Conservation (phyloP, 2,113 vertebrate species). For the Merops nubicus region DNA sequence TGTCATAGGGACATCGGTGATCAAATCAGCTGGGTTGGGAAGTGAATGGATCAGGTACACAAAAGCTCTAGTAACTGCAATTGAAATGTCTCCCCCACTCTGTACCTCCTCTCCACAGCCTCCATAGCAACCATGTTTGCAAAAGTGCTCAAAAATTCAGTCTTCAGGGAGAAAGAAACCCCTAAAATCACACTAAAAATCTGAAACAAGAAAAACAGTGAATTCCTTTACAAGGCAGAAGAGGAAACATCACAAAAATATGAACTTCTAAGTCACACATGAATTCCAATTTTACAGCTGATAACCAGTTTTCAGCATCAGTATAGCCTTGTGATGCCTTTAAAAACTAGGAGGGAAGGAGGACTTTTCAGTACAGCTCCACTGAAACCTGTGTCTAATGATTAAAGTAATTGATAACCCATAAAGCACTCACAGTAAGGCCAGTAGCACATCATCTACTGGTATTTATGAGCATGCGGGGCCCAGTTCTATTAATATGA, state of each 20-base stretch:
- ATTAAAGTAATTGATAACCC: slow-evolving; percentile 37
- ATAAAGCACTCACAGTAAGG: neutral
- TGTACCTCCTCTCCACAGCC: neutral
- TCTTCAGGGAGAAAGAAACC: neutral
- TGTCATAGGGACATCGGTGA: neutral
- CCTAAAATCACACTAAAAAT: neutral
- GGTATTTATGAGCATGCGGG: slow-evolving; percentile 18
- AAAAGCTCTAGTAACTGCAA: neutral
- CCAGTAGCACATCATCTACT: neutral
- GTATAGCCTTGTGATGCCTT: neutral
- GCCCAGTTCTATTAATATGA: neutral
- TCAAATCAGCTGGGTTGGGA: neutral
- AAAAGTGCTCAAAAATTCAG: neutral
- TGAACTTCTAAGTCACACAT: neutral
- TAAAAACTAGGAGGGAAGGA: neutral
- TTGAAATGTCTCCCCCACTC: neutral
- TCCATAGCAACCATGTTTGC: slow-evolving; percentile 49
- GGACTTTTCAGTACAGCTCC: neutral
- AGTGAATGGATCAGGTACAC: neutral
- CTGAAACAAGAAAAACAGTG: neutral
- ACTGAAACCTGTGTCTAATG: neutral
- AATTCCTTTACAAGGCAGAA: neutral
- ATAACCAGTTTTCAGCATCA: neutral
- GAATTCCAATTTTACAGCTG: slow-evolving; percentile 6
- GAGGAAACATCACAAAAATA: neutral